A percentile compares a stretch with the other conserved stretches of the same genome.
These are phyloP conservation scores for Nylanderia fulva DNA, from an alignment of 1,140 invertebrate species.

Conservation along the genomic window DNA sequence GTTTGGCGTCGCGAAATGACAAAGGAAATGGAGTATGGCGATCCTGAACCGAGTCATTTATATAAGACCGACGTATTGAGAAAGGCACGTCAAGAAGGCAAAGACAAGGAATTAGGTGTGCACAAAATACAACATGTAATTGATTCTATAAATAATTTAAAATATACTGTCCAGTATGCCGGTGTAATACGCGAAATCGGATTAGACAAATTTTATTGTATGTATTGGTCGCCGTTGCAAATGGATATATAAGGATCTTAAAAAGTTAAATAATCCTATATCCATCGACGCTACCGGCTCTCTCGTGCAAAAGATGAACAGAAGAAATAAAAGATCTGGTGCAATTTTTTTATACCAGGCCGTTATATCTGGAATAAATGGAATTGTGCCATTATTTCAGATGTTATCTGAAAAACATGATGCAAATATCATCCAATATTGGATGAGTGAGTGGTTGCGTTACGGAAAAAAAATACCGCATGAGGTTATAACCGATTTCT, in stretches of 20 bases:
- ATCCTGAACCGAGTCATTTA: background rate
- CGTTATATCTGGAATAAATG: background rate
- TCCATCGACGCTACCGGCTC: slow-evolving; percentile 15
- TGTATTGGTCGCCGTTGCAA: slow-evolving; percentile 33
- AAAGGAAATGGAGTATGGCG: background rate
- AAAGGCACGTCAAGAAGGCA: slow-evolving; percentile 21
- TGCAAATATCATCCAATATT: slow-evolving; percentile 4
- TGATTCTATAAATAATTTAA: slow-evolving; percentile 16
- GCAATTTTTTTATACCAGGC: slow-evolving; percentile 36
- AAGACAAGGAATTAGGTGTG: slow-evolving; percentile 1
- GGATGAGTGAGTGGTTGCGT: slow-evolving; percentile 3
- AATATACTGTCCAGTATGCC: slow-evolving; percentile 18
- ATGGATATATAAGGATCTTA: slow-evolving; percentile 16
- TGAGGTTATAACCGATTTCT: slow-evolving; percentile 7
- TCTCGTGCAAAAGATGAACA: background rate
- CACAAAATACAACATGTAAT: background rate
- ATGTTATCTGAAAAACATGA: slow-evolving; percentile 23
- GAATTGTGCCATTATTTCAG: background rate
- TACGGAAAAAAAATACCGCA: background rate
- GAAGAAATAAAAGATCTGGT: background rate
- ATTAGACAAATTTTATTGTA: slow-evolving; percentile 30
- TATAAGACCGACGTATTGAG: background rate
- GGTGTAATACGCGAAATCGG: slow-evolving; percentile 27
- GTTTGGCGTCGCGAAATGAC: background rate
- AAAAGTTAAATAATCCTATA: slow-evolving; percentile 1